These are phyloP conservation scores for Cuculus canorus DNA, from an alignment of 2,797 vertebrate genomes.

Conservation along the genomic window DNA sequence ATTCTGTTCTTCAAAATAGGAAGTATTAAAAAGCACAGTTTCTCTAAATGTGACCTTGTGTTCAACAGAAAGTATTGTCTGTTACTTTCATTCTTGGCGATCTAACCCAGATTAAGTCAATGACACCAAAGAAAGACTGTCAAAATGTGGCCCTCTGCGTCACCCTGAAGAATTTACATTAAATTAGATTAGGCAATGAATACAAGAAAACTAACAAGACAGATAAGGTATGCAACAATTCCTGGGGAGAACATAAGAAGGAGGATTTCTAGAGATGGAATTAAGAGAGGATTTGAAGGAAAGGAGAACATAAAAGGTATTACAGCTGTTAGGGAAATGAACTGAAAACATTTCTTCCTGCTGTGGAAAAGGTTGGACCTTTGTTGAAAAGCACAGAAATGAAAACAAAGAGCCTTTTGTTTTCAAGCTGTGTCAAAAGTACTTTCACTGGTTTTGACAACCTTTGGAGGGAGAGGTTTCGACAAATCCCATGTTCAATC, in stretches of 20 bases:
- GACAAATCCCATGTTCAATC: not conserved
- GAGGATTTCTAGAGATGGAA: not conserved
- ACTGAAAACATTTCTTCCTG: not conserved
- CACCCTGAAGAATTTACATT: not conserved
- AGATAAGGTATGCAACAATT: not conserved
- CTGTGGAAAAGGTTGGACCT: not conserved
- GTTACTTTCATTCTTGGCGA: not conserved
- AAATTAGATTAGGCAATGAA: not conserved
- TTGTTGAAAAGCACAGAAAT: not conserved
- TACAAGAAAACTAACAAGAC: not conserved
- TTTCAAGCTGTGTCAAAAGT: not conserved
- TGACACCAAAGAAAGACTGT: not conserved
- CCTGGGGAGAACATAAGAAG: not conserved
- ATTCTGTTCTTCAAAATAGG: not conserved
- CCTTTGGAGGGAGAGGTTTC: not conserved
- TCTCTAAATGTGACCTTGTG: not conserved
- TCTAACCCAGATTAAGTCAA: not conserved
- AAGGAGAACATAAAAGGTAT: not conserved
- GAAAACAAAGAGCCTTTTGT: constrained; percentile 9
- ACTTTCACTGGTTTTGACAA: not conserved
- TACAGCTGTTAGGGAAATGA: not conserved
- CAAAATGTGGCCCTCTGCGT: not conserved
- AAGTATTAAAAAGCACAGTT: not conserved
- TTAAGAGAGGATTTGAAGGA: not conserved
- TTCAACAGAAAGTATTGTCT: fast-evolving